Conservation (phyloP, 2,888 invertebrate genomes). For the Ephialtes manifestator region DNA sequence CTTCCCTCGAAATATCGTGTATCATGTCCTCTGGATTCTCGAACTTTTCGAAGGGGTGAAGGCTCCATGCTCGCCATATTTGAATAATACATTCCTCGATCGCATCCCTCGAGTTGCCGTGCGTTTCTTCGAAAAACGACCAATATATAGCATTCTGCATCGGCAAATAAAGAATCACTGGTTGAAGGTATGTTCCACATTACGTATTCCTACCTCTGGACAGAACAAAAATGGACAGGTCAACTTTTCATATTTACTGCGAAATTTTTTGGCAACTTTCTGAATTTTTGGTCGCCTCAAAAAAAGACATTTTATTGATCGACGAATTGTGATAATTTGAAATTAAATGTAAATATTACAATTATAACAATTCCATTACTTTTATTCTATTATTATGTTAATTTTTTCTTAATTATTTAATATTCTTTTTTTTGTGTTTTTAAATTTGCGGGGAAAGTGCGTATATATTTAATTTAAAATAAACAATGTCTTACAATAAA, state of each 20-base stretch:
- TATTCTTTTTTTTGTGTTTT: too few relatives aligned
- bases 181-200: not conserved
- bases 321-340: not conserved
- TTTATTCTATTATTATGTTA: too few relatives aligned
- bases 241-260: not conserved
- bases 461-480: too few relatives aligned
- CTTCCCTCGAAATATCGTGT: constrained; percentile 16
- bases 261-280: too few relatives aligned
- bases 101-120: constrained; percentile 53
- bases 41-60: constrained; percentile 55
- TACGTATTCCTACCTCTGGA: not conserved
- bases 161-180: constrained; percentile 63
- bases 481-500: too few relatives aligned
- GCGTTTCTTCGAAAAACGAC: constrained; percentile 40
- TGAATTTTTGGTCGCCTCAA: not conserved
- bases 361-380: too few relatives aligned
- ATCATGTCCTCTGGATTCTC: constrained; percentile 36
- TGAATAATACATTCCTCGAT: constrained; percentile 73
- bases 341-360: not conserved
- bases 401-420: too few relatives aligned
- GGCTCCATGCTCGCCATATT: constrained; percentile 63
- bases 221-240: not conserved
- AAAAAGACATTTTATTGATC: not conserved
- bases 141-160: constrained; percentile 69
- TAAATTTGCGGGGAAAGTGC: too few relatives aligned